These are phyloP conservation scores for Bradynema listronoti DNA, from an alignment of 1,140 invertebrate species.

Conservation along the genomic window DNA sequence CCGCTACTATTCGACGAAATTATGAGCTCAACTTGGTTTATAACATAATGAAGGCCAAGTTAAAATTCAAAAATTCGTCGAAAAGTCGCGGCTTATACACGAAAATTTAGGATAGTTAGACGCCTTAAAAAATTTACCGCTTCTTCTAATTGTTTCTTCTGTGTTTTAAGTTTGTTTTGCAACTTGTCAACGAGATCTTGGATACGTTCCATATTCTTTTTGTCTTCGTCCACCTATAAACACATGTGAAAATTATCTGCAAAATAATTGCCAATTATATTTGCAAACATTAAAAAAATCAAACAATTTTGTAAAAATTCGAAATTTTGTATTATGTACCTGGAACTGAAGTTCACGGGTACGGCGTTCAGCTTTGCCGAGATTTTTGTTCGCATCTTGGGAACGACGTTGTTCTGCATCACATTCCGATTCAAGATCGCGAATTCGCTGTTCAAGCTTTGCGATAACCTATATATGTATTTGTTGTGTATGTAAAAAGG, in stretches of 20 bases:
- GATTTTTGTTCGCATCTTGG: constrained; percentile 71
- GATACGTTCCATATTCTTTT: constrained; percentile 57
- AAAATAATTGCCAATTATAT: background rate
- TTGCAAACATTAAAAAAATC: background rate
- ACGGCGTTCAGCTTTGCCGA: constrained; percentile 63
- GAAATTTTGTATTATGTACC: background rate
- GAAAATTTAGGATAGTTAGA: too few relatives aligned
- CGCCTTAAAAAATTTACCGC: constrained; percentile 66
- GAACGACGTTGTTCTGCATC: constrained; percentile 96
- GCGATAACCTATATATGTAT: constrained; percentile 31
- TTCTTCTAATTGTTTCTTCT: constrained; percentile 98
- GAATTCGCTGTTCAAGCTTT: constrained; percentile 55
- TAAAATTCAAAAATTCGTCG: too few relatives aligned
- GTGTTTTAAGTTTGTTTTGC: constrained; percentile 98
- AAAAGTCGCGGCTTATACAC: too few relatives aligned
- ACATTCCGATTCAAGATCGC: constrained; percentile 91
- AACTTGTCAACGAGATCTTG: constrained; percentile 94
- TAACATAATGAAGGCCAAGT: too few relatives aligned
- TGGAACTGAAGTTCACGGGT: constrained; percentile 63
- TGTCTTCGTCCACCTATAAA: constrained; percentile 58
- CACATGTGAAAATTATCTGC: constrained; percentile 1
- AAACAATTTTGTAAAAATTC: background rate
- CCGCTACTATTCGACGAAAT: too few relatives aligned
- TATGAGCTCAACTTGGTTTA: too few relatives aligned
- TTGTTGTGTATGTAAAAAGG: too few relatives aligned